Conservation (phyloP, 2,113 vertebrate species). For the Melospiza melodia region DNA sequence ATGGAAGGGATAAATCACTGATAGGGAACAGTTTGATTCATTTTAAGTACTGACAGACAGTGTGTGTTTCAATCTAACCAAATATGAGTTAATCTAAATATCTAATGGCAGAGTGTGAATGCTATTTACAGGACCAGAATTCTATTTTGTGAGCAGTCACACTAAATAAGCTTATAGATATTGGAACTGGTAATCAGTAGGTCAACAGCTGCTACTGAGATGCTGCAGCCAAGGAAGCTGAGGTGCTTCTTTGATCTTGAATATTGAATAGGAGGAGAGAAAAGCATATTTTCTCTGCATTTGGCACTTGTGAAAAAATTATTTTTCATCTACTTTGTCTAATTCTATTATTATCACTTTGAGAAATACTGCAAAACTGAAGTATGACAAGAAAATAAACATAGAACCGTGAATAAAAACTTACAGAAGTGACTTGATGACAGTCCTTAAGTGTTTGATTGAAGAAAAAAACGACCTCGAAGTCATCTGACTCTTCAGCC, state of each 20-base stretch:
- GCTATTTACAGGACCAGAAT: background rate
- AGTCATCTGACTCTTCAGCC: background rate
- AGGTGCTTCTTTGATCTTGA: background rate
- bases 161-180: background rate
- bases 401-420: background rate
- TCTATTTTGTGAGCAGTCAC: background rate
- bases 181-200: background rate
- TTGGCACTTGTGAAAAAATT: background rate
- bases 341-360: slow-evolving; percentile 6
- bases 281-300: background rate
- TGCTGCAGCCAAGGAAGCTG: background rate
- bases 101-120: background rate
- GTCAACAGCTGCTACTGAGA: background rate
- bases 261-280: background rate
- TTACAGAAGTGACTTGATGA: background rate
- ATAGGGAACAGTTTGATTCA: background rate
- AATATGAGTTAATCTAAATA: background rate
- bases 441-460: background rate
- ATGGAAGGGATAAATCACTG: background rate
- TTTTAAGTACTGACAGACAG: background rate
- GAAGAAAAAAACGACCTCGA: background rate
- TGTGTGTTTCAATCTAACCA: background rate
- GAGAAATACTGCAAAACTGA: background rate
- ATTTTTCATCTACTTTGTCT: background rate
- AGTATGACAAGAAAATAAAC: background rate